These are phyloP conservation scores for Delphinapterus leucas DNA, from an alignment of 2,113 vertebrate genomes.

Conservation along the genomic window DNA sequence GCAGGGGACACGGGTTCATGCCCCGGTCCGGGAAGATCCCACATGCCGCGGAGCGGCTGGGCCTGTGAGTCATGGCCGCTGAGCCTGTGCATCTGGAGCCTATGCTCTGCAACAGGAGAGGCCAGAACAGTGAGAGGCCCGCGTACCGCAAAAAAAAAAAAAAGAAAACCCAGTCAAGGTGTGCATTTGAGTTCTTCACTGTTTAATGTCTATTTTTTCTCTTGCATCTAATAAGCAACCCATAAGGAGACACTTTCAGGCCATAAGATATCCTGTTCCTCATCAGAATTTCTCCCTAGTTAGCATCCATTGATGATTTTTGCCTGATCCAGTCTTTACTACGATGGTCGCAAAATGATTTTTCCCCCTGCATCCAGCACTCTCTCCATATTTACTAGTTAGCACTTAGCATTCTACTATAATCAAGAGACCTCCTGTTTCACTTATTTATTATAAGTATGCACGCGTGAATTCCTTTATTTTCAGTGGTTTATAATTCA, in stretches of 20 bases:
- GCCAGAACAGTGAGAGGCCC: too few species aligned
- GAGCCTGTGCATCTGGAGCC: too few species aligned
- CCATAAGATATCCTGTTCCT: neutral
- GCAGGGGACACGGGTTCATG: too few species aligned
- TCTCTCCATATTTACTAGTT: neutral
- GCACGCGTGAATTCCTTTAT: neutral
- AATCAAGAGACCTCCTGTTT: neutral
- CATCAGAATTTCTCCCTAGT: neutral
- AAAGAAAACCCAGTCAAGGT: neutral
- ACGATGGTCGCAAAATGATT: neutral
- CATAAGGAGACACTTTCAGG: neutral
- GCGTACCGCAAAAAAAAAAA: too few species aligned
- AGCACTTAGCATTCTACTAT: neutral
- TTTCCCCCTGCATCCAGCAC: neutral
- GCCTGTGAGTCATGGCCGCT: too few species aligned
- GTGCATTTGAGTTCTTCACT: neutral
- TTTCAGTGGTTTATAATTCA: neutral
- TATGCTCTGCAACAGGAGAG: too few species aligned
- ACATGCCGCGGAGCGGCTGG: too few species aligned
- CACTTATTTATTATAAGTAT: neutral
- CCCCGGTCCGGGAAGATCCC: too few species aligned
- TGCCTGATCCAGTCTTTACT: neutral
- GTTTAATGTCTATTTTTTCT: neutral
- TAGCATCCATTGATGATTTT: neutral
- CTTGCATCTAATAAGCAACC: neutral